phyloP scores from a whole-genome alignment of 2,797 vertebrate genomes.

The Rhodeus uyekii region DNA sequence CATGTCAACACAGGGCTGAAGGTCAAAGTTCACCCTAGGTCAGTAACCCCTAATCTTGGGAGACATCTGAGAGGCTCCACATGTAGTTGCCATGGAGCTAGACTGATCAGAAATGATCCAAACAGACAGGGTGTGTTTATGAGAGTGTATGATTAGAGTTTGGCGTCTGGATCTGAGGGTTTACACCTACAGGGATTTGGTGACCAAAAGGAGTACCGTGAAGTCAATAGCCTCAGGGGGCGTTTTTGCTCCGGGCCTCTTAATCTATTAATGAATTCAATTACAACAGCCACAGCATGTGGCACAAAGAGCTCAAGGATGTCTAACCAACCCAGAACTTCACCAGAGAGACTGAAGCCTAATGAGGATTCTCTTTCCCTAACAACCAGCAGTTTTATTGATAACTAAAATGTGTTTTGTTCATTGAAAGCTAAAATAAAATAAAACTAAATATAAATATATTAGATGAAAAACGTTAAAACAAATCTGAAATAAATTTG shows the following conservation, averaged over 20 bases:
- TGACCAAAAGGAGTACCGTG: constrained; percentile 41
- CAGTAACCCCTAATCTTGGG: constrained; percentile 37
- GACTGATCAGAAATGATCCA: constrained; percentile 25
- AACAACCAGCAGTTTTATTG: constrained; percentile 18
- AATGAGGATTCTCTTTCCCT: constrained; percentile 25
- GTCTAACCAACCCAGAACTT: constrained; percentile 34
- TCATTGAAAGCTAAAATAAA: not conserved
- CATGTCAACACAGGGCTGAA: constrained; percentile 53
- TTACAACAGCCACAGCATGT: constrained; percentile 37
- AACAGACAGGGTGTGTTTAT: not conserved
- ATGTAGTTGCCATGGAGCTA: constrained; percentile 55
- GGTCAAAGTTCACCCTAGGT: constrained; percentile 54
- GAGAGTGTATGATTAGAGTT: constrained; percentile 14
- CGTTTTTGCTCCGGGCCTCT: constrained; percentile 38
- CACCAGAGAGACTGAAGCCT: constrained; percentile 43
- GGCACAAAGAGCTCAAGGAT: constrained; percentile 40
- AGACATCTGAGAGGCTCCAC: constrained; percentile 40
- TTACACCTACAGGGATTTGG: not conserved
- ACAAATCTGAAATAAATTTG: not conserved
- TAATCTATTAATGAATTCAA: constrained; percentile 62
- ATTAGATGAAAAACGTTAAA: too few relatives aligned
- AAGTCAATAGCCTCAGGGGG: constrained; percentile 40
- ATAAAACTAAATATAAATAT: not conserved
- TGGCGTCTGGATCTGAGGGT: constrained; percentile 7
- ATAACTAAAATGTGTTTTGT: not conserved